Percentiles rank a stretch among this genome's conserved stretches.
phyloP scores from a whole-genome alignment of 1,140 invertebrate species.

The Drosophila repleta region DNA sequence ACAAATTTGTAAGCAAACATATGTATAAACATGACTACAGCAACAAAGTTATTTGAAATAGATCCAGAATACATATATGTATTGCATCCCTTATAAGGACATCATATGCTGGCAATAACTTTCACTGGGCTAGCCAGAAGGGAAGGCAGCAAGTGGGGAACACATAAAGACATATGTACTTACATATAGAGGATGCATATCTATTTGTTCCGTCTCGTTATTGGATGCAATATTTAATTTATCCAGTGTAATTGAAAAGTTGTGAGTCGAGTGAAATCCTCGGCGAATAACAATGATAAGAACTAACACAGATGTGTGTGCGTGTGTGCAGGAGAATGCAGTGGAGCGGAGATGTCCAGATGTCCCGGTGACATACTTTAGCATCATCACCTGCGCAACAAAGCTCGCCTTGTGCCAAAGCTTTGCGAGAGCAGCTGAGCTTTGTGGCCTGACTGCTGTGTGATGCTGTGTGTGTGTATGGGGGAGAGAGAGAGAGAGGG shows the following conservation, averaged over 20 bases:
- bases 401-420: background rate
- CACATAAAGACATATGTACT: background rate
- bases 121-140: too few relatives aligned
- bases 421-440: background rate
- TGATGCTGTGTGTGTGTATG: too few relatives aligned
- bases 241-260: background rate
- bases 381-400: background rate
- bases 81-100: too few relatives aligned
- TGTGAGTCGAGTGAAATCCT: background rate
- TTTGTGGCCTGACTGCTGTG: background rate
- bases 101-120: too few relatives aligned
- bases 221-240: too few relatives aligned
- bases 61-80: too few relatives aligned
- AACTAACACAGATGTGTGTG: background rate
- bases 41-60: too few relatives aligned
- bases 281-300: background rate
- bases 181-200: background rate
- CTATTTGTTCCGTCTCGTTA: background rate
- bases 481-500: too few relatives aligned
- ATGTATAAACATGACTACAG: too few relatives aligned
- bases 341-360: background rate
- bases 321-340: background rate
- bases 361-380: conserved; percentile 6
- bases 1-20: too few relatives aligned
- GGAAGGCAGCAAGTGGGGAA: too few relatives aligned